phyloP scores from a whole-genome alignment of 2,113 vertebrate genomes.

The Jaculus jaculus region DNA sequence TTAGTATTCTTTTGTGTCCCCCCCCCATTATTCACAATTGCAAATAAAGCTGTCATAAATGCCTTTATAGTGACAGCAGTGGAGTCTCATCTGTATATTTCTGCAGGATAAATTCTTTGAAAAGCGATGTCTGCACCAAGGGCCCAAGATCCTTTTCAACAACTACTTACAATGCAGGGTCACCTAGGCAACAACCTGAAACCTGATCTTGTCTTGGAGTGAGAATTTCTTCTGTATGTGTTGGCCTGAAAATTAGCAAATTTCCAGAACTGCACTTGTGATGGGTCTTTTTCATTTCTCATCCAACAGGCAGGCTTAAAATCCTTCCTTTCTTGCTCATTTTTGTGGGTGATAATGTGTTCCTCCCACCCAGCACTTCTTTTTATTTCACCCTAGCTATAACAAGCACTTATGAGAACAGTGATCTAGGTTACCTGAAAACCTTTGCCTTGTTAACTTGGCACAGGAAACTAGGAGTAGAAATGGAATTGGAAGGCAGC shows the following conservation, averaged over 20 bases:
- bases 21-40: background rate
- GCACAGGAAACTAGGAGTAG: constrained; percentile 46
- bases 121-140: background rate
- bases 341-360: constrained; percentile 77
- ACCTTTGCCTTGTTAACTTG: constrained; percentile 74
- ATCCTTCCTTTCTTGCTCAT: constrained; percentile 71
- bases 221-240: constrained; percentile 43
- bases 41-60: background rate
- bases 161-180: background rate
- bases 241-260: constrained; percentile 62
- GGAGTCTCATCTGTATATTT: background rate
- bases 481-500: constrained; percentile 34
- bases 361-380: constrained; percentile 66
- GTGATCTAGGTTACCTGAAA: constrained; percentile 77
- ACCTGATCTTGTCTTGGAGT: constrained; percentile 34
- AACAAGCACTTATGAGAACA: constrained; percentile 67
- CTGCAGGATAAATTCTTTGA: constrained; percentile 21
- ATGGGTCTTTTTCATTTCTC: constrained; percentile 58
- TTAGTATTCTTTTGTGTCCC: background rate
- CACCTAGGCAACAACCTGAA: constrained; percentile 41
- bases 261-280: constrained; percentile 48
- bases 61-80: background rate
- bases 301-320: constrained; percentile 59
- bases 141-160: constrained; percentile 25
- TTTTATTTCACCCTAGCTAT: constrained; percentile 74